Base-by-base conservation (phyloP, 2,888 invertebrate species). In the Drosophila borealis region DNA sequence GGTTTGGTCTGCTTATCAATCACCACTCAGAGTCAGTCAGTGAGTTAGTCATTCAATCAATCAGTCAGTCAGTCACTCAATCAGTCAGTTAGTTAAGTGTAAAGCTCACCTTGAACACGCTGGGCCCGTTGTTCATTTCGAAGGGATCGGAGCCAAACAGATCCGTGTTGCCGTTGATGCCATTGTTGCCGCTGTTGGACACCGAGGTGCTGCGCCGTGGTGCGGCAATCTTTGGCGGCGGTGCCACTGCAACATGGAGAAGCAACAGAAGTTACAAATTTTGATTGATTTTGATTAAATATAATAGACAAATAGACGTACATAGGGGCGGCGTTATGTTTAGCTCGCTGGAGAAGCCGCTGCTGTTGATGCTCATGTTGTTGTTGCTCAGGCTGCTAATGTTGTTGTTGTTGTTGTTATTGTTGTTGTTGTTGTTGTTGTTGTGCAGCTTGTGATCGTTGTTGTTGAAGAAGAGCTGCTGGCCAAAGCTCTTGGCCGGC, bases 121-220 rank as follows among this genome's bases (percentile, higher is more conserved):
- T 91, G 37, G 88, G 88, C 59, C 89, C 89, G 85, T 83, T 82
- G 66, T 76, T 91, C 81, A 89, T 81, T 74, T 90, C 91, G 91
- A 97, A 97, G 1, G 97, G 96, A 56, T 96, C 94, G 29, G 96
- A 96, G 29, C 97, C 97, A 92, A 97, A 97, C 19, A 97, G 93
- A 93, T 97, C 97, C 88, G 94, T 95, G 39, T 84, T 83, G 66
- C 87, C 89, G 50, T 84, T 91, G 17, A 74, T 75, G 65, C 79
- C 83, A 55, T 62, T 79, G 56, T 60, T 80, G 49, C 65, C 70
- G 59, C 57, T 81, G 57, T 68, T 90, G 44, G 85, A 73, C 39
- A 81, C 78, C 61, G 91, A 83, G 45, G 79, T 90, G 59, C 73
- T 87, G 80, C 91, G 93, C 90, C 90, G 94, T 68, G 94, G 94